Conservation (phyloP, 2,888 invertebrate genomes). For the Chaetogeoica ovagalla region DNA sequence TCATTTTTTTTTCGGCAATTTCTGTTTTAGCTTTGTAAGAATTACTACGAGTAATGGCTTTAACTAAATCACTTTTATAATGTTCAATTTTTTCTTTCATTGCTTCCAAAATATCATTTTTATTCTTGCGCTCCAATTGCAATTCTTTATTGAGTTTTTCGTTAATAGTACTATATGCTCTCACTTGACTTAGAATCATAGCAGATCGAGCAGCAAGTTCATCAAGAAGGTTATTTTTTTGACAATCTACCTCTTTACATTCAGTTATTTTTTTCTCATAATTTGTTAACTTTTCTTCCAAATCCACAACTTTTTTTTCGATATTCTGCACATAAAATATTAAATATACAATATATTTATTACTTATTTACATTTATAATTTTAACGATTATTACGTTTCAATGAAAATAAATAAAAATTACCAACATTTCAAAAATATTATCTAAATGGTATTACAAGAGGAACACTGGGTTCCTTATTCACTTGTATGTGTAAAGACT, state of each 20-base stretch:
- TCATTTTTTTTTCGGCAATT: slow-evolving; percentile 32
- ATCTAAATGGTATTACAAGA: too few species aligned
- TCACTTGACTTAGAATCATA: slow-evolving; percentile 47
- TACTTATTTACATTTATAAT: background rate
- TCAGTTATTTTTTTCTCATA: slow-evolving; percentile 40
- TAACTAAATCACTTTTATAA: slow-evolving; percentile 37
- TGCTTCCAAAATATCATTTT: slow-evolving; percentile 32
- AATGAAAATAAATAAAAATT: background rate
- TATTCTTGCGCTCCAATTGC: slow-evolving; percentile 37
- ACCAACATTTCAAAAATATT: background rate
- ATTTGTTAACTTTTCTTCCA: slow-evolving; percentile 44
- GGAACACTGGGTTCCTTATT: too few species aligned
- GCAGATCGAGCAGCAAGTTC: slow-evolving; percentile 50
- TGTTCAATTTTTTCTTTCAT: slow-evolving; percentile 49
- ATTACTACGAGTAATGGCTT: slow-evolving; percentile 41
- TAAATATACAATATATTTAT: background rate
- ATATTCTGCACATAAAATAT: slow-evolving; percentile 27
- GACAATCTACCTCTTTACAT: slow-evolving; percentile 32
- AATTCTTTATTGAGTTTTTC: slow-evolving; percentile 43
- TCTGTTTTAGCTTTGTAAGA: slow-evolving; percentile 41
- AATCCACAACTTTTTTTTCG: slow-evolving; percentile 44
- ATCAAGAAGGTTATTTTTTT: slow-evolving; percentile 47
- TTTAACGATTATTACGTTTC: background rate
- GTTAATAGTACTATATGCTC: slow-evolving; percentile 45
- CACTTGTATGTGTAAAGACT: too few species aligned